phyloP scores from a whole-genome alignment of 2,888 invertebrate species.

The Zeuzera pyrina region DNA sequence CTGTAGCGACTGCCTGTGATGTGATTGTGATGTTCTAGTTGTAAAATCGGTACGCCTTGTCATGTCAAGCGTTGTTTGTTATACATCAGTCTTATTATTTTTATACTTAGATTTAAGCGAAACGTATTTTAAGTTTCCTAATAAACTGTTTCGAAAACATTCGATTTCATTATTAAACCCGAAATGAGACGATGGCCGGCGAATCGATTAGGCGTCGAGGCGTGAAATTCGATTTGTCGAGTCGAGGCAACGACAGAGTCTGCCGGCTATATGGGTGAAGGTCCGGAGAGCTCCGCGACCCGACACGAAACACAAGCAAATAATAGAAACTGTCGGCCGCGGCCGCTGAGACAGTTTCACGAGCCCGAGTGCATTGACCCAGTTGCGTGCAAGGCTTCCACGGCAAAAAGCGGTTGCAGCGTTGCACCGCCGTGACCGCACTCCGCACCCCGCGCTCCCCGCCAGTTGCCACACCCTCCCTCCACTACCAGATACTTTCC shows the following conservation, averaged over 20 bases:
- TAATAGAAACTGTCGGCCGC: slow-evolving; percentile 5
- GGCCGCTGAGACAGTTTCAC: slow-evolving; percentile 21
- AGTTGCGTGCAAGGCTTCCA: slow-evolving; percentile 14
- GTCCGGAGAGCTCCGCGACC: slow-evolving; percentile 25
- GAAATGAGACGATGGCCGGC: slow-evolving; percentile 25
- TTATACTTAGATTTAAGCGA: slow-evolving; percentile 54
- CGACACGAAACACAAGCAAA: slow-evolving; percentile 34
- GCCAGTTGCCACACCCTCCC: too few relatives aligned
- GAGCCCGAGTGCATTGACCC: slow-evolving; percentile 34
- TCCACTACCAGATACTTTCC: not conserved
- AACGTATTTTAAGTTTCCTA: slow-evolving; percentile 57
- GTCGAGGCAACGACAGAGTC: slow-evolving; percentile 33
- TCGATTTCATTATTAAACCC: slow-evolving; percentile 47
- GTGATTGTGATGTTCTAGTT: slow-evolving; percentile 46
- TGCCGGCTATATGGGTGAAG: slow-evolving; percentile 50
- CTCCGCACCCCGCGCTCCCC: not conserved
- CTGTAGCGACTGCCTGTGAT: slow-evolving; percentile 30
- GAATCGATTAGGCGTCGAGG: slow-evolving; percentile 20
- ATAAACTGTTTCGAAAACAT: slow-evolving; percentile 62
- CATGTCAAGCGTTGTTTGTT: slow-evolving; percentile 14
- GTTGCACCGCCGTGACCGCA: too few relatives aligned
- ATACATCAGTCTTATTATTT: slow-evolving; percentile 38
- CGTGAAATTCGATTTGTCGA: slow-evolving; percentile 47
- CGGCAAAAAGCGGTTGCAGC: not conserved
- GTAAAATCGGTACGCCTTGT: slow-evolving; percentile 22